phyloP scores from a whole-genome alignment of 2,113 vertebrate genomes.

The Anhinga rufa region DNA sequence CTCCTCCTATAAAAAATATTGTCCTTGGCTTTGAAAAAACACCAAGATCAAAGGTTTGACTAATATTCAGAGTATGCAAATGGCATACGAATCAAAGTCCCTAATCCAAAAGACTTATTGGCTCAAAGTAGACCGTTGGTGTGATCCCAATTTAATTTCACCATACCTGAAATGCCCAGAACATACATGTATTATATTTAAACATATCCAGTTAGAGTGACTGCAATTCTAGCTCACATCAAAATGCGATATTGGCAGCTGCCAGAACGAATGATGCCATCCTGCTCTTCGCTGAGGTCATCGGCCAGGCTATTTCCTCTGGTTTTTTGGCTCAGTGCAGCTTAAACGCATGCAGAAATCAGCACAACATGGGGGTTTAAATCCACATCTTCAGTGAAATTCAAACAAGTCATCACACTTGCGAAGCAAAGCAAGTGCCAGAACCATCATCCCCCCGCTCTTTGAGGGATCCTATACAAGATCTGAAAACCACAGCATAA shows the following conservation, averaged over 20 bases:
- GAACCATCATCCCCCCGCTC: neutral
- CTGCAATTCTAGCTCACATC: neutral
- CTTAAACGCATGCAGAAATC: neutral
- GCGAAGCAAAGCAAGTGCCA: neutral
- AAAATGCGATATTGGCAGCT: neutral
- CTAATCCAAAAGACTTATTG: neutral
- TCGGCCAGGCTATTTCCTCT: neutral
- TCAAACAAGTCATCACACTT: neutral
- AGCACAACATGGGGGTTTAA: neutral
- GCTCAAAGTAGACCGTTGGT: neutral
- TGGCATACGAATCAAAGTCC: neutral
- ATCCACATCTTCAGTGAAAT: neutral
- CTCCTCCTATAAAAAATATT: slow-evolving; percentile 48
- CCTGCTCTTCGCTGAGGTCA: neutral
- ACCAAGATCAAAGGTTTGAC: neutral
- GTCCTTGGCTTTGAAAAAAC: slow-evolving; percentile 39
- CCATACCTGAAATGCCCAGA: neutral
- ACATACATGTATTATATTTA: neutral
- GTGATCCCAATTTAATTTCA: neutral
- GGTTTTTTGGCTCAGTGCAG: neutral
- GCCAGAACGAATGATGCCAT: neutral
- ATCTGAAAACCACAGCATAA: neutral
- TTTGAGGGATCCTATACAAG: neutral
- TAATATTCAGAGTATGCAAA: neutral
- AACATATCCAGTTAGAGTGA: neutral